Conservation (phyloP, 2,888 invertebrate species). For the Cremastinae sp. region DNA sequence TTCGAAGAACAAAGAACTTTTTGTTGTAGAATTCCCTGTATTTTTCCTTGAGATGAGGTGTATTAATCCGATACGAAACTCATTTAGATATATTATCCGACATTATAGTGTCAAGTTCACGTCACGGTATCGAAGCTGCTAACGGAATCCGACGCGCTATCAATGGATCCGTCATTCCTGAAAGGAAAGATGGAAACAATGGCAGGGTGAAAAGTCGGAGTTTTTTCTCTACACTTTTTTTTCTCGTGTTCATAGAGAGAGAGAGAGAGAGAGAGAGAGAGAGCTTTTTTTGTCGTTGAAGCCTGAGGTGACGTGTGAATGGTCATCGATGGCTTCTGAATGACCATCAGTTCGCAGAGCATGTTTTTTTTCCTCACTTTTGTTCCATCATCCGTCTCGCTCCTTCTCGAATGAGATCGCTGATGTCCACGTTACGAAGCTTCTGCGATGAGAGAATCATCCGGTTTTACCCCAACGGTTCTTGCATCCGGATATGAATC, state of each 20-base stretch:
- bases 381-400: slow-evolving; percentile 8
- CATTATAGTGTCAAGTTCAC: background rate
- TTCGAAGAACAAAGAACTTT: too few relatives aligned
- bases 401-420: slow-evolving; percentile 13
- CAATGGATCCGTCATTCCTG: slow-evolving; percentile 13
- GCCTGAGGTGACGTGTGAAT: slow-evolving; percentile 53
- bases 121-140: background rate
- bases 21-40: too few relatives aligned
- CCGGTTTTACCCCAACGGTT: slow-evolving; percentile 50
- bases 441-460: slow-evolving; percentile 52
- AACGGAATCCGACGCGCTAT: background rate
- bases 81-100: background rate
- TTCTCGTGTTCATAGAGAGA: slow-evolving; percentile 2
- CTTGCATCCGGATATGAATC: slow-evolving; percentile 67
- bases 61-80: background rate
- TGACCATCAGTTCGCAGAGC: slow-evolving; percentile 45
- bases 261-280: slow-evolving; percentile 13
- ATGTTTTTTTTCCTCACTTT: slow-evolving; percentile 16
- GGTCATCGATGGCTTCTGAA: slow-evolving; percentile 58
- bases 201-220: slow-evolving; percentile 27
- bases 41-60: too few relatives aligned
- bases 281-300: slow-evolving; percentile 40
- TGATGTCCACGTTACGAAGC: slow-evolving; percentile 36
- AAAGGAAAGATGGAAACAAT: slow-evolving; percentile 36
- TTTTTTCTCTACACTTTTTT: slow-evolving; percentile 20